Evolutionary conservation across 2,113 vertebrate genomes (phyloP).

Genomic region (Tringa solitaria): DNA sequence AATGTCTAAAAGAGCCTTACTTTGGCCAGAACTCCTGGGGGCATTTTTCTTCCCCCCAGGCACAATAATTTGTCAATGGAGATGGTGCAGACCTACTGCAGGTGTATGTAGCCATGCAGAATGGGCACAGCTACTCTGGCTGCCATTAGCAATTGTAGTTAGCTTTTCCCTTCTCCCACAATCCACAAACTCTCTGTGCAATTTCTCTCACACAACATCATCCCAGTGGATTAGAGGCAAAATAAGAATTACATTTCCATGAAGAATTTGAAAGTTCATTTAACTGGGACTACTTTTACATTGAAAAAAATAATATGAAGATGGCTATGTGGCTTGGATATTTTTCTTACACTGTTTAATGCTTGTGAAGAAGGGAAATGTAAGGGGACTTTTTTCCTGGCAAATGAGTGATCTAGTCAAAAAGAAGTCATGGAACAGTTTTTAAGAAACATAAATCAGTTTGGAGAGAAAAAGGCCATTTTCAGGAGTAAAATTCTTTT

Average conservation of each 20-base stretch:
- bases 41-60: background rate
- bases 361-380: background rate
- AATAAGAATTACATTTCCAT: background rate
- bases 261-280: background rate
- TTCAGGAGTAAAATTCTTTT: background rate
- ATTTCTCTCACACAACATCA: background rate
- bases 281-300: background rate
- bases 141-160: background rate
- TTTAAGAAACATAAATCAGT: background rate
- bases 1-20: background rate
- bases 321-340: background rate
- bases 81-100: background rate
- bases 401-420: background rate
- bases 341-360: background rate
- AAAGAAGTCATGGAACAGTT: background rate
- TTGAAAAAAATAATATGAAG: background rate
- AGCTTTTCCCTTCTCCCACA: background rate
- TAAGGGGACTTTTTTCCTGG: background rate
- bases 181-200: background rate
- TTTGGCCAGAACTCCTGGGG: background rate
- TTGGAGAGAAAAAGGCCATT: background rate
- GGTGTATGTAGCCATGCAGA: background rate
- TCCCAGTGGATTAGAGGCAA: background rate
- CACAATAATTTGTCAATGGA: background rate
- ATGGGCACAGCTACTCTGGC: background rate